Percentiles rank a stretch among this genome's conserved stretches.
Evolutionary conservation across 2,797 vertebrate genomes (phyloP).

Genomic region (Alca torda): DNA sequence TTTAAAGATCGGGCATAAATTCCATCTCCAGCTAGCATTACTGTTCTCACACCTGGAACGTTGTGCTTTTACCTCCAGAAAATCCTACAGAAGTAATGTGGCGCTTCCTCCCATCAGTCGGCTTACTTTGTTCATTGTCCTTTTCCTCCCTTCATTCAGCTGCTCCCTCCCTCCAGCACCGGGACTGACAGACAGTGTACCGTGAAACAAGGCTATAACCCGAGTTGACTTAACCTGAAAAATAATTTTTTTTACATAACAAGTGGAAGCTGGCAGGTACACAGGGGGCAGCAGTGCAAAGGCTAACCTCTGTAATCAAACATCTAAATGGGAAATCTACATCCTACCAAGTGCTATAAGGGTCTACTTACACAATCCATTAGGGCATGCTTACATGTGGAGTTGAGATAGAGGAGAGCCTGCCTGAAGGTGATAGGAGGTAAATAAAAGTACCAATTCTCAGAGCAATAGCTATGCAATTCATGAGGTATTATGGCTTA

Average conservation of each 20-base stretch:
- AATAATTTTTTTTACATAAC: not conserved
- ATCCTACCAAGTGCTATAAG: not conserved
- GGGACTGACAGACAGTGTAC: not conserved
- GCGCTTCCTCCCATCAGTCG: not conserved
- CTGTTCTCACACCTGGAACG: fast-evolving
- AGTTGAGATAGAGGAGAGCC: not conserved
- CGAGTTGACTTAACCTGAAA: not conserved
- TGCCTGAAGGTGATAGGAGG: not conserved
- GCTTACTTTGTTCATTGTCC: not conserved
- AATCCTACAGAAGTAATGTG: not conserved
- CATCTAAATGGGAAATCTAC: not conserved
- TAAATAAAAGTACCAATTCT: not conserved
- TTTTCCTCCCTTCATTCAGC: not conserved
- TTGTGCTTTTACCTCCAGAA: not conserved
- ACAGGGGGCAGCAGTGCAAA: not conserved
- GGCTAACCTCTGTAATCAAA: not conserved
- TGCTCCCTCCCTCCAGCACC: not conserved
- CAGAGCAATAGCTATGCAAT: not conserved
- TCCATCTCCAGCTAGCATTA: not conserved
- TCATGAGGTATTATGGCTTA: not conserved
- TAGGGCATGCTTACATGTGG: not conserved
- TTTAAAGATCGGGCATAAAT: not conserved
- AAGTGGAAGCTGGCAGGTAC: not conserved
- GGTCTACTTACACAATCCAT: not conserved
- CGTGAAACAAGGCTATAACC: not conserved